Evolutionary conservation across 2,113 vertebrate species (phyloP), one percentile per base, ranked within the genome.

Genomic region (Mesembrinibis cayennensis): DNA sequence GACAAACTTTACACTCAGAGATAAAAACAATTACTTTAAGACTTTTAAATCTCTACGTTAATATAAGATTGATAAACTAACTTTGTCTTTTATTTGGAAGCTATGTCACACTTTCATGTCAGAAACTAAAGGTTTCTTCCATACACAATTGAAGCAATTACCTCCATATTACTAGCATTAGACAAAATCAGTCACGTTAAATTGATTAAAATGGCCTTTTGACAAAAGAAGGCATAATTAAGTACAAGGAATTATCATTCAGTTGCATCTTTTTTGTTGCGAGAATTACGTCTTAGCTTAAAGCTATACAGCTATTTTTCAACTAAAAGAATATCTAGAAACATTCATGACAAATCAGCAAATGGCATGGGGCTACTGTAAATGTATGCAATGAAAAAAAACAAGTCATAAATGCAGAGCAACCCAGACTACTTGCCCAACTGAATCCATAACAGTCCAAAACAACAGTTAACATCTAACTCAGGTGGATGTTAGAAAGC

Each of bases 11-110:
- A 83, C 14, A 62, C 19, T 62, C 30, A 34, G 30, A 96, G 82
- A 97, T 92, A 98, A 96, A 93, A 89, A 40, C 21, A 77, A 92
- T 78, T 96, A 74, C 67, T 89, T 59, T 85, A 77, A 87, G 50
- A 78, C 45, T 93, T 77, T 22, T 70, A 67, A 93, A 92, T 80
- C 56, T 45, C 25, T 27, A 73, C 18, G 6, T 87, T 81, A 90
- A 87, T 44, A 16, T 29, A 82, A 84, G 17, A 67, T 26, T n/a
- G 61, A 85, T 65, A 52, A 88, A 73, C 6, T 44, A 40, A 92
- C 12, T 82, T 69, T 5, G 16, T 25, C 55, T 95, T 73, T 56
- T 55, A 89, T 81, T 88, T 87, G 36, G 29, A 85, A 90, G 38
- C n/a, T 73, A 44, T 55, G 36, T 69, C 53, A 91, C 44, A 58